Percentiles rank a stretch among this genome's conserved stretches.
Evolutionary conservation across 23 tunicate species (phyloP).

Genomic region (Ciona savignyi): DNA sequence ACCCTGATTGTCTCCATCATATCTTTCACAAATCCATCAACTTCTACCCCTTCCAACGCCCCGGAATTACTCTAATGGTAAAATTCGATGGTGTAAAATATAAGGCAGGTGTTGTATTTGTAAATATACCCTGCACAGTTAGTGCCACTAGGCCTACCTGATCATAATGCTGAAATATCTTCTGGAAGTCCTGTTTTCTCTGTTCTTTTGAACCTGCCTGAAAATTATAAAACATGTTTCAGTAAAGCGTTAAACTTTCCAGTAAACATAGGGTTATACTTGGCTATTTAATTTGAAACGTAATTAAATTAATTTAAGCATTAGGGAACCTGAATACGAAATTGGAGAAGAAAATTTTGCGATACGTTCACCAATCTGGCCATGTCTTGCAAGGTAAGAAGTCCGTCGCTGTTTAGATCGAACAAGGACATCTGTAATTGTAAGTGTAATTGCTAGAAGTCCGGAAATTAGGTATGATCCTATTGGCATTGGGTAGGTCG

Average conservation of each 20-base stretch:
- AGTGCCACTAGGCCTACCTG: constrained; percentile 16
- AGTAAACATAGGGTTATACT: not conserved
- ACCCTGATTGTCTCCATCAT: constrained; percentile 85
- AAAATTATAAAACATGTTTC: not conserved
- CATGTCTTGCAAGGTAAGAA: constrained; percentile 67
- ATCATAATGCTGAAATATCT: constrained; percentile 65
- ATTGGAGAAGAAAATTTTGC: constrained; percentile 76
- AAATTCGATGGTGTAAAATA: not conserved
- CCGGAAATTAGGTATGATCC: not conserved
- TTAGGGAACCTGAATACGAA: constrained; percentile 49
- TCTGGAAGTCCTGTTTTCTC: constrained; percentile 62
- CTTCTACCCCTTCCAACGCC: constrained; percentile 81
- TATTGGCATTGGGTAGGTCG: no score
- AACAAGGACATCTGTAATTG: constrained; percentile 50
- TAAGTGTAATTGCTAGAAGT: no score
- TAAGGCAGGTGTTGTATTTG: not conserved
- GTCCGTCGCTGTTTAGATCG: constrained; percentile 59
- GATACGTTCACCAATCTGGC: constrained; percentile 74
- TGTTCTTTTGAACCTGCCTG: constrained; percentile 44
- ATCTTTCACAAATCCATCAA: constrained; percentile 88
- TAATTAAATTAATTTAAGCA: not conserved
- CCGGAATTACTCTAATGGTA: constrained; percentile 48
- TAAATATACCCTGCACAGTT: not conserved
- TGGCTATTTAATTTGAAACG: not conserved
- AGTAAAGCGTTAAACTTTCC: not conserved